Evolutionary conservation across 2,797 vertebrate genomes (phyloP).

Genomic region (Zalophus californianus): DNA sequence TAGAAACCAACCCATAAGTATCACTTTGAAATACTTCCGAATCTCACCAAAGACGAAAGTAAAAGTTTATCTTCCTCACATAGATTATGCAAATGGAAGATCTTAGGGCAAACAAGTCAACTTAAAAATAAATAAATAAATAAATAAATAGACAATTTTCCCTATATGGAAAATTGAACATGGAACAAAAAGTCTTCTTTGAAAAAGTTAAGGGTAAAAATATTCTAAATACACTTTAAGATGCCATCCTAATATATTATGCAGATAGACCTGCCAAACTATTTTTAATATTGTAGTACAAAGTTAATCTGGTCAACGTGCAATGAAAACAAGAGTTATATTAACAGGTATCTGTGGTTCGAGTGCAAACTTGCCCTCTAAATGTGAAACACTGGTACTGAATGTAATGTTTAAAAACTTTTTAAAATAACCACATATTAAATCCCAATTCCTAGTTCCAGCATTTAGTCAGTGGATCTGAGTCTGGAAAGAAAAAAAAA

Average conservation of each 20-base stretch:
- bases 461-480: background rate
- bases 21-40: constrained; percentile 60
- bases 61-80: constrained; percentile 56
- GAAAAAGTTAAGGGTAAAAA: constrained; percentile 29
- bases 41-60: background rate
- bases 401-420: constrained; percentile 1
- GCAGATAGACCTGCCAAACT: background rate
- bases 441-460: constrained; percentile 35
- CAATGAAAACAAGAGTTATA: constrained; percentile 61
- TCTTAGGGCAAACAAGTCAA: background rate
- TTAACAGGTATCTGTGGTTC: constrained; percentile 66
- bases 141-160: background rate
- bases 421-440: constrained; percentile 39
- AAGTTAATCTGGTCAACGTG: constrained; percentile 19
- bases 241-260: background rate
- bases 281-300: constrained; percentile 67
- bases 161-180: background rate
- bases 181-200: background rate
- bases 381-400: constrained; percentile 14
- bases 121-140: background rate
- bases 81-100: constrained; percentile 33
- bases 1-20: background rate
- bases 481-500: background rate
- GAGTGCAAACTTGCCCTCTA: constrained; percentile 40
- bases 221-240: constrained; percentile 23